Base-by-base conservation (phyloP, 1,140 invertebrate species). In the Aphis craccivora region DNA sequence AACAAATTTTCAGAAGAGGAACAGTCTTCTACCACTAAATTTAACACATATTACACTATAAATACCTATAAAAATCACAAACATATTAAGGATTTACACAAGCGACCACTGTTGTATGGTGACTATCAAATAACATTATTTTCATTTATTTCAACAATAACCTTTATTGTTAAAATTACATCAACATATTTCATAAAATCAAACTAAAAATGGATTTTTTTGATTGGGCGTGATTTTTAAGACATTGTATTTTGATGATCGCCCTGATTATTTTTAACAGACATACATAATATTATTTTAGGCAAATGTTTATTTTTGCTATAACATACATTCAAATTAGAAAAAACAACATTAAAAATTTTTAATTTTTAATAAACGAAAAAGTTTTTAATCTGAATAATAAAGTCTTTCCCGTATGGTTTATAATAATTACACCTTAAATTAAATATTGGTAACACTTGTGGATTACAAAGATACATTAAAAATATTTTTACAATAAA, bases 1-100 rank as follows among this genome's bases (percentile, higher is more conserved):
- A 93, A 93, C 81, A 86, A 86, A 83, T 84, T 93, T 93, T 93
- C 91, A 86, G 91, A 93, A 84, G 91, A 86, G 91, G 91, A 93
- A 93, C 91, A 93, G 91, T 93, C 76, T 55, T 93, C 91, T 92
- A 92, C 81, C 23, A 53, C 91, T 86, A 93, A 84, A 55, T 40
- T 92, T 45, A 20, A 37, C 25, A 51, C n/a, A 86, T 11, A 45
- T 86, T 53, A 93, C n/a, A 55, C 35, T 84, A 91, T 37, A 6
- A 60, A 51, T 51, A 53, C 35, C 35, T 53, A 51, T 25, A 55
- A 93, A 86, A 67, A 86, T 93, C 81, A 93, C 91, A 93, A 51
- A 55, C 30, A 30, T 43, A 8, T 40, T 45, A 90, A 90, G 11
- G 55, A 67, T 67, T 43, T 90, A 67, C 40, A 67, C 22, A 89